These are phyloP conservation scores for Centruroides sculpturatus DNA, from an alignment of 1,140 invertebrate genomes.

Conservation along the genomic window DNA sequence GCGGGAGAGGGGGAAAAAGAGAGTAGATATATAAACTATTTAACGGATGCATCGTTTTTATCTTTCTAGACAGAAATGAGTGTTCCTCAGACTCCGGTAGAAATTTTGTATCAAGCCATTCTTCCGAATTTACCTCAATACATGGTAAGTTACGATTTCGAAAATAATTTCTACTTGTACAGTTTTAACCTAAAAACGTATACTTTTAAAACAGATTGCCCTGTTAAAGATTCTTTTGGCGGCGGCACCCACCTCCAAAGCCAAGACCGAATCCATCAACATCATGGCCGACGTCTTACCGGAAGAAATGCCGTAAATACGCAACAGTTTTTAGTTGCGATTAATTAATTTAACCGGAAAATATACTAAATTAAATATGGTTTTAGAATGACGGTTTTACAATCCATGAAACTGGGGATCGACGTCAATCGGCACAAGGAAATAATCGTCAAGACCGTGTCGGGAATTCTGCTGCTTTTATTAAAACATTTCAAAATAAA, in stretches of 20 bases:
- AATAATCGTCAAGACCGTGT: constrained; percentile 96
- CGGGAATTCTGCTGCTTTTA: constrained; percentile 78
- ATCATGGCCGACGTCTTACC: constrained; percentile 94
- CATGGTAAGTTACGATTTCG: constrained; percentile 40
- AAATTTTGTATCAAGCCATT: constrained; percentile 81
- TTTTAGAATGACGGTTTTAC: constrained; percentile 74
- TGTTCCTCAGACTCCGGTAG: constrained; percentile 59
- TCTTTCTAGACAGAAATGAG: constrained; percentile 46
- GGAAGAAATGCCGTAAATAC: constrained; percentile 78
- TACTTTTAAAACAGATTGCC: constrained; percentile 46
- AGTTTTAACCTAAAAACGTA: neutral
- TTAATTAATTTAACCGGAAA: too few relatives aligned
- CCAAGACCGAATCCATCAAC: constrained; percentile 96
- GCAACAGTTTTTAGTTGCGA: too few relatives aligned
- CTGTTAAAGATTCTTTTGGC: constrained; percentile 92
- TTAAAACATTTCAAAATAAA: constrained; percentile 99
- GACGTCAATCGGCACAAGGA: constrained; percentile 98
- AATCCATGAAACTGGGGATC: constrained; percentile 90
- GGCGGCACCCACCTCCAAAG: constrained; percentile 91
- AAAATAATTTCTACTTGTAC: neutral
- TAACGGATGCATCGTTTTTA: constrained; percentile 5
- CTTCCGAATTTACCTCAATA: constrained; percentile 87
- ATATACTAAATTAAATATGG: too few relatives aligned
- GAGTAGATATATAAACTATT: too few relatives aligned
- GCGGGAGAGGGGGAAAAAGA: too few relatives aligned